phyloP scores from a whole-genome alignment of 2,888 invertebrate genomes.

The Sclerodermus sp. region DNA sequence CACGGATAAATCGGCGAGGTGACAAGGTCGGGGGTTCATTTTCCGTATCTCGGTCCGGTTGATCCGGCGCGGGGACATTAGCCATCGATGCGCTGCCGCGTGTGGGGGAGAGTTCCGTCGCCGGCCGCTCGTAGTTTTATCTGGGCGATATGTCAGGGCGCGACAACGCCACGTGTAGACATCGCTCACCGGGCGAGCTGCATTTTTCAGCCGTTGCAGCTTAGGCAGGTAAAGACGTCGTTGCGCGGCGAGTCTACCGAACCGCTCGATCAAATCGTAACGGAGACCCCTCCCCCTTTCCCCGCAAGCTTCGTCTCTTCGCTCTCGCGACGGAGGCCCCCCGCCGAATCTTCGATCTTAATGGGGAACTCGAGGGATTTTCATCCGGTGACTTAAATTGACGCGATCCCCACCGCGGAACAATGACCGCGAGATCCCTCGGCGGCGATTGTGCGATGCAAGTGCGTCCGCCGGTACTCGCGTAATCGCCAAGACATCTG shows the following conservation, averaged over 20 bases:
- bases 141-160: slow-evolving; percentile 53
- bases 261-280: slow-evolving; percentile 47
- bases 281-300: slow-evolving; percentile 39
- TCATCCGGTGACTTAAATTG: too few species aligned
- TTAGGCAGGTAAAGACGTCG: slow-evolving; percentile 29
- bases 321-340: too few species aligned
- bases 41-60: background rate
- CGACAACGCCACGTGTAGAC: slow-evolving; percentile 50
- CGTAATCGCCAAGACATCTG: background rate
- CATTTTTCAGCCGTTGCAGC: slow-evolving; percentile 44
- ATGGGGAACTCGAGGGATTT: too few species aligned
- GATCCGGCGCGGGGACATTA: slow-evolving; percentile 18
- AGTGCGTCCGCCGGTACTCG: background rate
- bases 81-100: slow-evolving; percentile 32
- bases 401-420: too few species aligned
- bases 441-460: slow-evolving; percentile 11
- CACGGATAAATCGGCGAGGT: slow-evolving; percentile 19
- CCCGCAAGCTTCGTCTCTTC: slow-evolving; percentile 29
- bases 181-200: slow-evolving; percentile 47
- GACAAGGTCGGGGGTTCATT: slow-evolving; percentile 19
- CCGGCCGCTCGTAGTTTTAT: slow-evolving; percentile 46
- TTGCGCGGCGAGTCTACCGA: slow-evolving; percentile 32
- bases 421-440: background rate
- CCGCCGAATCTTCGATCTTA: too few species aligned
- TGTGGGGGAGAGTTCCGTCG: slow-evolving; percentile 38